Percentiles rank a stretch among this genome's conserved stretches.
These are phyloP conservation scores for Anolis sagrei DNA, from an alignment of 2,113 vertebrate genomes.

Conservation along the genomic window DNA sequence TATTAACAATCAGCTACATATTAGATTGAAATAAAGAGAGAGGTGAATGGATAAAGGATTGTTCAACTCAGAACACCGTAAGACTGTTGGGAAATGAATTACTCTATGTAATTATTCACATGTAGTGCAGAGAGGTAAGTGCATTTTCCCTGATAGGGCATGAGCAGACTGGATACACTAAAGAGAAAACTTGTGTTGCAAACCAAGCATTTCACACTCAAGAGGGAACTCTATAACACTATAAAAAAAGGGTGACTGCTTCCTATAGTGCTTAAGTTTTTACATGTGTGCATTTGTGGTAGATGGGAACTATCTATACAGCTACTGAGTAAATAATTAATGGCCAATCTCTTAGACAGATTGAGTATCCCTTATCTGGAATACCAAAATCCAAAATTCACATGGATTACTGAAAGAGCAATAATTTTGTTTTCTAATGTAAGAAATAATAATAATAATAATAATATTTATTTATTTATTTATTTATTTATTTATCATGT, in stretches of 20 bases:
- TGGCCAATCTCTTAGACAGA: neutral
- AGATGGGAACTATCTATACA: neutral
- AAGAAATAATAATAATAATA: too few relatives aligned
- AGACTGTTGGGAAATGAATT: slow-evolving; percentile 46
- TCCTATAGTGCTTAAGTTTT: neutral
- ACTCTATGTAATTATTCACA: slow-evolving; percentile 39
- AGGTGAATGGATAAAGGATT: slow-evolving; percentile 59
- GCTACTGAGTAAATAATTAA: neutral
- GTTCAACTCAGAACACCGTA: slow-evolving; percentile 48
- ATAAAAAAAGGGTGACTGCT: too few relatives aligned
- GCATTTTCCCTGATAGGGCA: neutral
- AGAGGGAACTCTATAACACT: neutral
- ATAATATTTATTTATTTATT: too few relatives aligned
- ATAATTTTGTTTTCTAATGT: too few relatives aligned
- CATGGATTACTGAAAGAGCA: too few relatives aligned
- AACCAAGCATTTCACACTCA: neutral
- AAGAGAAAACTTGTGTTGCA: neutral
- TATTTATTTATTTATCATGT: too few relatives aligned
- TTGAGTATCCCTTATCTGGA: too few relatives aligned
- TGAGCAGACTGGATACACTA: neutral
- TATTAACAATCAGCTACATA: slow-evolving; percentile 69
- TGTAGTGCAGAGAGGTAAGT: slow-evolving; percentile 21
- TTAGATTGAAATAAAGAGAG: slow-evolving; percentile 69
- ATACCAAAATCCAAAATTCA: too few relatives aligned
- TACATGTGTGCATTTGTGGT: neutral